A percentile compares a stretch with the other conserved stretches of the same genome.
Conservation (phyloP, 2,888 invertebrate genomes). For the Microplitis manilae region DNA sequence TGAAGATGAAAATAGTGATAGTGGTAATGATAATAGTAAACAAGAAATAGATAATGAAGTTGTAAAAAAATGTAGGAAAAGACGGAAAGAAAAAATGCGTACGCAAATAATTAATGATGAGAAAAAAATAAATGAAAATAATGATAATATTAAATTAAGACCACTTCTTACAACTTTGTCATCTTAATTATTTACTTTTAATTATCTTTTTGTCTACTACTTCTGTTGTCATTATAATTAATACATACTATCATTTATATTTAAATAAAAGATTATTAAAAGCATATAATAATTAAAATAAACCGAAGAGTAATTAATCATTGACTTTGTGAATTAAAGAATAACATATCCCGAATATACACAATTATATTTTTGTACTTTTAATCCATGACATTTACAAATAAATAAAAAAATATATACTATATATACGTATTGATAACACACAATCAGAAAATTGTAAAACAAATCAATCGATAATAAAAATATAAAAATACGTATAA, state of each 20-base stretch:
- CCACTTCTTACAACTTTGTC: slow-evolving; percentile 59
- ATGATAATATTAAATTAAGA: slow-evolving; percentile 59
- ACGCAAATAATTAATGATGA: slow-evolving; percentile 42
- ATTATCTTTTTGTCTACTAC: background rate
- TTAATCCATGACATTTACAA: slow-evolving; percentile 11
- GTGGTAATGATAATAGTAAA: slow-evolving; percentile 21
- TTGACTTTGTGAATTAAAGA: background rate
- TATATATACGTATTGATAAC: slow-evolving; percentile 5
- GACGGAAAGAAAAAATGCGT: slow-evolving; percentile 43
- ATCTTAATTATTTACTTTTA: slow-evolving; percentile 44
- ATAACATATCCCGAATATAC: slow-evolving; percentile 15
- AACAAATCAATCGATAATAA: background rate
- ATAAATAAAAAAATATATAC: background rate
- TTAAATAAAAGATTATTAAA: background rate
- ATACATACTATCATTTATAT: background rate
- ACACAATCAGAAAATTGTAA: background rate
- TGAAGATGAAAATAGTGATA: slow-evolving; percentile 43
- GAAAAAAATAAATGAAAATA: slow-evolving; percentile 53
- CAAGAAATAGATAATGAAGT: slow-evolving; percentile 21
- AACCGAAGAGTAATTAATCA: background rate
- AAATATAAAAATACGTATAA: background rate
- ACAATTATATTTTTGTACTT: slow-evolving; percentile 27
- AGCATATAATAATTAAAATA: background rate
- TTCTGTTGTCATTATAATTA: background rate
- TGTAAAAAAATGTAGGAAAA: slow-evolving; percentile 38